A percentile compares a stretch with the other conserved stretches of the same genome.
These are phyloP conservation scores for Verasper variegatus DNA, from an alignment of 2,113 vertebrate species.

Conservation along the genomic window DNA sequence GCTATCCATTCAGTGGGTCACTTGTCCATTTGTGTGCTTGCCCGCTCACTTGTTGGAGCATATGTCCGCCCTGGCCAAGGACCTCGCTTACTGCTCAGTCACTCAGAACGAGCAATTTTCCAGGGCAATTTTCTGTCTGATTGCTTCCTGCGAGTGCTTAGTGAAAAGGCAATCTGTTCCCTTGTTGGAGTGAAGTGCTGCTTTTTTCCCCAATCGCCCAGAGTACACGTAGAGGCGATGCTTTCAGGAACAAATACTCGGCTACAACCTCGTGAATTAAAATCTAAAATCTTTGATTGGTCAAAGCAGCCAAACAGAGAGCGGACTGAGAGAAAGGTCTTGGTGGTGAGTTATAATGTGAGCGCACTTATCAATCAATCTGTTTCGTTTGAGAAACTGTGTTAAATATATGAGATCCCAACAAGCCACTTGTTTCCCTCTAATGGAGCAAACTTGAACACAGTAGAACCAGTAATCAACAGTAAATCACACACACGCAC, in stretches of 20 bases:
- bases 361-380: background rate
- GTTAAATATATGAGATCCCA: background rate
- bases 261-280: constrained; percentile 12
- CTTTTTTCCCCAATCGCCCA: constrained; percentile 36
- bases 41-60: constrained; percentile 48
- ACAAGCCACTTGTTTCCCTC: constrained; percentile 4
- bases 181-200: constrained; percentile 55
- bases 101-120: constrained; percentile 74
- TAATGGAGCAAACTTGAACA: background rate
- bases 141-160: constrained; percentile 76
- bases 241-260: constrained; percentile 45
- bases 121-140: constrained; percentile 79
- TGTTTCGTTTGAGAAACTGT: background rate
- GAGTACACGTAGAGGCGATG: constrained; percentile 42
- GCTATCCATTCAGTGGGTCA: constrained; percentile 66
- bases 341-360: background rate
- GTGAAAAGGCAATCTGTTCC: constrained; percentile 78
- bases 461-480: background rate
- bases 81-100: constrained; percentile 61
- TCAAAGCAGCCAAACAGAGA: constrained; percentile 23
- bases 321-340: background rate
- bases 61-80: constrained; percentile 44
- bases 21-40: constrained; percentile 46
- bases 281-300: constrained; percentile 17
- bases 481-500: constrained; percentile 28